Evolutionary conservation across 2,797 vertebrate species (phyloP).

Genomic region (Gadopsis bispinosus): DNA sequence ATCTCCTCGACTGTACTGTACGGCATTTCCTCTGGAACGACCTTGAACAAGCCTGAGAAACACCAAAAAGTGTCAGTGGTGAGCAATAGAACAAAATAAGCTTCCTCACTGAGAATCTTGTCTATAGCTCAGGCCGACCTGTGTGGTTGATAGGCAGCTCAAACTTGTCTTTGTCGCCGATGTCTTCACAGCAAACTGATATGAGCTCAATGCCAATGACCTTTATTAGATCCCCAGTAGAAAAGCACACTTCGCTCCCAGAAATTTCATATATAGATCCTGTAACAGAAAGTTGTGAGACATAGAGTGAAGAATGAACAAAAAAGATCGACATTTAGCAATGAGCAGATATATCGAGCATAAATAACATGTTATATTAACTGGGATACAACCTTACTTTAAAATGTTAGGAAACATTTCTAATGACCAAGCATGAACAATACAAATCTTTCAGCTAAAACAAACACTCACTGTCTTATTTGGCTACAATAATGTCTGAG

Average conservation of each 20-base stretch:
- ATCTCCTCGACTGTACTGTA: conserved; percentile 82
- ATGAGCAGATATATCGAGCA: not conserved
- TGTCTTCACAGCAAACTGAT: conserved; percentile 84
- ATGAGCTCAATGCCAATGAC: conserved; percentile 80
- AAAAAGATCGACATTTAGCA: not conserved
- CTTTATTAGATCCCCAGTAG: conserved; percentile 93
- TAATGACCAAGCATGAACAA: not conserved
- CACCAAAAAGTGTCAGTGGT: conserved; percentile 8
- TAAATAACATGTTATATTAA: not conserved
- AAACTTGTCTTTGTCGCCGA: conserved; percentile 73
- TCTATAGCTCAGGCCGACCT: conserved; percentile 66
- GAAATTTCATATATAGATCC: conserved; percentile 92
- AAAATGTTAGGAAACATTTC: not conserved
- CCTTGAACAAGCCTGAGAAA: conserved; percentile 85
- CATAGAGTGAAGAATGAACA: not conserved
- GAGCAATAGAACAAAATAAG: not conserved
- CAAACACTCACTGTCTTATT: not conserved
- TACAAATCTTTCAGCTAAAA: not conserved
- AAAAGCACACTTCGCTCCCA: conserved; percentile 92
- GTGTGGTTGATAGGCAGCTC: conserved; percentile 80
- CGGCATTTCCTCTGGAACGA: conserved; percentile 69
- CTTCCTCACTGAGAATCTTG: not conserved
- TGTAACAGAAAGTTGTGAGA: conserved; percentile 59
- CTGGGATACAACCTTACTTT: not conserved
- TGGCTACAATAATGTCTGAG: not conserved